Conservation (phyloP, 1,140 invertebrate species). For the Uloborus diversus region DNA sequence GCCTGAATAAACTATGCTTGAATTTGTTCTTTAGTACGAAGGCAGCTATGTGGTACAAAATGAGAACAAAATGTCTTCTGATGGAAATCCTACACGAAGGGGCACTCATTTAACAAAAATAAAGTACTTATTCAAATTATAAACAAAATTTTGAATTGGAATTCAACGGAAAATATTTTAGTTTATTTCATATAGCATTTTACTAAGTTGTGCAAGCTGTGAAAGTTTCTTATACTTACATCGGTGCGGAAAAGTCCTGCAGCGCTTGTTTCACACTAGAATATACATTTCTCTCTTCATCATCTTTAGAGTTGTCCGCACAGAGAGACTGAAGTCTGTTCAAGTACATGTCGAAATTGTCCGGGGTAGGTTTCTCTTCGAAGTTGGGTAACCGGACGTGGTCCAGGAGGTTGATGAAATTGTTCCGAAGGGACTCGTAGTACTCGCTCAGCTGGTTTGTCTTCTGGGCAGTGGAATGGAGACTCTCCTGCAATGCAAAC, state of each 20-base stretch:
- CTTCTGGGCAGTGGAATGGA: constrained; percentile 67
- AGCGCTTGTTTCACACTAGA: constrained; percentile 88
- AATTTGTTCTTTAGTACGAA: no score
- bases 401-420: constrained; percentile 90
- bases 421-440: constrained; percentile 88
- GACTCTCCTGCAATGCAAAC: constrained; percentile 64
- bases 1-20: no score
- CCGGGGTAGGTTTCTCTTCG: constrained; percentile 76
- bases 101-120: no score
- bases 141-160: no score
- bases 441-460: constrained; percentile 87
- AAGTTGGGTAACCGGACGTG: constrained; percentile 83
- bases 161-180: no score
- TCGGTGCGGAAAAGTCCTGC: constrained; percentile 82
- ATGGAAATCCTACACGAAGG: no score
- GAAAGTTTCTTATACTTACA: constrained; percentile 55
- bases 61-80: no score
- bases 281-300: constrained; percentile 78
- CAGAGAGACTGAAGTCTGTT: constrained; percentile 93
- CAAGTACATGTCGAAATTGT: constrained; percentile 86
- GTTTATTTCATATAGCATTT: no score
- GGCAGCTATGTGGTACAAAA: no score
- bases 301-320: constrained; percentile 68
- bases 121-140: no score
- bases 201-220: no score